A percentile compares a stretch with the other conserved stretches of the same genome.
These are phyloP conservation scores for Peromyscus attwateri DNA, from an alignment of 2,797 vertebrate species.

Conservation along the genomic window DNA sequence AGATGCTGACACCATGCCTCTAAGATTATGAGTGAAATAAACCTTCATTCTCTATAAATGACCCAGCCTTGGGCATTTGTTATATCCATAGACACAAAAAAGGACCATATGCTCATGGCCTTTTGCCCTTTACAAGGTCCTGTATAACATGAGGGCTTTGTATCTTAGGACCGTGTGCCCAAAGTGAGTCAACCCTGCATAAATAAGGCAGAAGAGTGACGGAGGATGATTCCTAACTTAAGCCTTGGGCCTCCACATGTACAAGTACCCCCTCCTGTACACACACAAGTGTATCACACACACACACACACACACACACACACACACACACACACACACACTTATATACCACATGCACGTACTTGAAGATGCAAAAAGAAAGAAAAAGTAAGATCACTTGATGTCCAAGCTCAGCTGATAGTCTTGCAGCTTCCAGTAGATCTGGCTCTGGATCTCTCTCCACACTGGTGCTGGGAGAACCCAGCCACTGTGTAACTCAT, in stretches of 20 bases:
- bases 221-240: neutral
- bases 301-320: neutral
- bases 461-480: neutral
- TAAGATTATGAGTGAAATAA: neutral
- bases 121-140: neutral
- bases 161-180: neutral
- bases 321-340: neutral
- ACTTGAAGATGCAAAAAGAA: neutral
- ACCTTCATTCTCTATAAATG: neutral
- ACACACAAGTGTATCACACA: neutral
- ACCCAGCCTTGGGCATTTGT: neutral
- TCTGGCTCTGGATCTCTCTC: neutral
- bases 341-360: neutral
- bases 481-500: neutral
- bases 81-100: neutral
- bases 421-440: neutral
- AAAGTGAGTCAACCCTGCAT: neutral
- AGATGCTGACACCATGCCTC: neutral
- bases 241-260: neutral
- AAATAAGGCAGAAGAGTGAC: neutral
- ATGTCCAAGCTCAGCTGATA: neutral
- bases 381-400: neutral
- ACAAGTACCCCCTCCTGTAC: neutral
- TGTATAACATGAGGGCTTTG: accelerated
- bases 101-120: neutral